A percentile compares a stretch with the other conserved stretches of the same genome.
Conservation (phyloP, 2,113 vertebrate species). For the Mandrillus leucophaeus region DNA sequence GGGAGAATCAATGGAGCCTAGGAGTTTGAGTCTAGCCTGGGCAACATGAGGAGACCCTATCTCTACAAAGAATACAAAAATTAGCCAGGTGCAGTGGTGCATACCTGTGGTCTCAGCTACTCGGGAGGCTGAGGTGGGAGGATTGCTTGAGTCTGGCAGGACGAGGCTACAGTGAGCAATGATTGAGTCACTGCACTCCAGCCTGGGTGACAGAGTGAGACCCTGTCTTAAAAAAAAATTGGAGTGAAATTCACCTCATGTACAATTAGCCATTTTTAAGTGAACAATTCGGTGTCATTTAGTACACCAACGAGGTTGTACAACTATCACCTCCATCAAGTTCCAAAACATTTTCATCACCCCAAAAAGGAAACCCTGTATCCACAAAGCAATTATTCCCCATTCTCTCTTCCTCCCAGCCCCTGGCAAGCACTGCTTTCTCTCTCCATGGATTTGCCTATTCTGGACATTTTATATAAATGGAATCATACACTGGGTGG, state of each 20-base stretch:
- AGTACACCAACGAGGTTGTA: neutral
- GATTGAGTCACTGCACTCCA: neutral
- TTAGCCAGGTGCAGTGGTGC: neutral
- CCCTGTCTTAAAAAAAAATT: neutral
- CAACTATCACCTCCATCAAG: neutral
- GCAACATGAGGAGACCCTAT: neutral
- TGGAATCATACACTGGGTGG: neutral
- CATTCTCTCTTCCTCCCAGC: fast-evolving
- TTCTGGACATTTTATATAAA: neutral
- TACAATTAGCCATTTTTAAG: neutral
- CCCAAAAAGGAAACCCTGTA: neutral
- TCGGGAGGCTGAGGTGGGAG: neutral
- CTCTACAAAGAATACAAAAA: neutral
- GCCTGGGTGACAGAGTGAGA: neutral
- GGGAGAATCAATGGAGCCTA: neutral
- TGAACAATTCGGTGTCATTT: neutral
- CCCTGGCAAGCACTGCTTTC: neutral
- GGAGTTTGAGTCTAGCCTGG: neutral
- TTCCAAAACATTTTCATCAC: neutral
- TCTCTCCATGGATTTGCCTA: neutral
- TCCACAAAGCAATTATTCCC: neutral
- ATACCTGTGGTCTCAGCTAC: neutral
- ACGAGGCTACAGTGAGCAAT: neutral
- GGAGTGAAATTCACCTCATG: neutral
- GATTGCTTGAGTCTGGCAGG: neutral